phyloP scores from a whole-genome alignment of 2,888 invertebrate species.

The Chydorus sphaericus region DNA sequence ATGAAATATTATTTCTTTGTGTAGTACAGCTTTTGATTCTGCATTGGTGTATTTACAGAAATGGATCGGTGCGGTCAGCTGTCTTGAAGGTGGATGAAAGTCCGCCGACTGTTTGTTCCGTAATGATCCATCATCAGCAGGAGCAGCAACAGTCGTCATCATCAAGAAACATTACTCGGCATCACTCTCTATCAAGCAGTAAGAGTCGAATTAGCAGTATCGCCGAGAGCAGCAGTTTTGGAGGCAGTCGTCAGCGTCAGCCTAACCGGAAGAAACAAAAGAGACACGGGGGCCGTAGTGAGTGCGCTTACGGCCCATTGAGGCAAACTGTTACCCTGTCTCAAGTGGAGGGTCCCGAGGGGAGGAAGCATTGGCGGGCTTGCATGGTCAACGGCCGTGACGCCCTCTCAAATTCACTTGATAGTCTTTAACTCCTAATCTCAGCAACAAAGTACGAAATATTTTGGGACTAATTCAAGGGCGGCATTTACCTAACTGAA shows the following conservation, averaged over 20 bases:
- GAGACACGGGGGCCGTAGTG: slow-evolving; percentile 8
- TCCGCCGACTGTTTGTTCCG: no score
- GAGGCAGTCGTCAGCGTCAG: background rate
- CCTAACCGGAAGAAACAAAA: no score
- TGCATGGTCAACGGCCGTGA: slow-evolving; percentile 10
- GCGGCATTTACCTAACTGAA: no score
- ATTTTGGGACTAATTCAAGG: no score
- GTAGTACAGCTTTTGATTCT: no score
- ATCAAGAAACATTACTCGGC: no score
- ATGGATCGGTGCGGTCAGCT: no score
- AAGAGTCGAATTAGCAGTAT: background rate
- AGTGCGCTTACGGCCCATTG: slow-evolving; percentile 11
- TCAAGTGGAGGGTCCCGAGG: slow-evolving; percentile 5
- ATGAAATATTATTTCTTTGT: no score
- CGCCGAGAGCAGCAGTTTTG: background rate
- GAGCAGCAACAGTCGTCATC: background rate
- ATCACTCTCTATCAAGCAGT: background rate
- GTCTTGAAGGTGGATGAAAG: no score
- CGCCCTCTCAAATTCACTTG: background rate
- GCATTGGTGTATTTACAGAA: no score
- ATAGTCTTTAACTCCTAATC: no score
- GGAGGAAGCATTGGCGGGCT: background rate
- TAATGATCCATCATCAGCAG: background rate
- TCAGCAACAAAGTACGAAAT: no score
- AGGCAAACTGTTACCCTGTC: slow-evolving; percentile 10